Conservation (phyloP, 2,113 vertebrate genomes). For the Bubo scandiacus region DNA sequence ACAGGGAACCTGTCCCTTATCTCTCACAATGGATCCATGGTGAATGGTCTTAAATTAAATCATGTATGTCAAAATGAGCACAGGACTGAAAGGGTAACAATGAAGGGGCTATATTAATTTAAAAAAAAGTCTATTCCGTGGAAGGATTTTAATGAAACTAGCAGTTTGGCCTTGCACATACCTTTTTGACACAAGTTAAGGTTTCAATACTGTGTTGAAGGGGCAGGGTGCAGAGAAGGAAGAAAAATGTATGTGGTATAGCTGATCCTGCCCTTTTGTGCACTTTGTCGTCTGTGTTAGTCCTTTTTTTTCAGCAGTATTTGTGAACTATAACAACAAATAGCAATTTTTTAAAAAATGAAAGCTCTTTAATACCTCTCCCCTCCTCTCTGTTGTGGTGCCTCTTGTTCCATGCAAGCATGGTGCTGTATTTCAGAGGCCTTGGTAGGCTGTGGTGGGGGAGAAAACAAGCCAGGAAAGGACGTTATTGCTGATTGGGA, state of each 20-base stretch:
- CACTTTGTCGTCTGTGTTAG: not conserved
- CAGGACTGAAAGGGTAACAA: not conserved
- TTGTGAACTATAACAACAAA: not conserved
- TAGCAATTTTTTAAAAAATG: not conserved
- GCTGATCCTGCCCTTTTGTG: not conserved
- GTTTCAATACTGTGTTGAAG: not conserved
- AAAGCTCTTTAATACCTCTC: not conserved
- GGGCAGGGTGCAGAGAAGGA: not conserved
- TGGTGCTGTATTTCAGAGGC: not conserved
- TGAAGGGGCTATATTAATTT: not conserved
- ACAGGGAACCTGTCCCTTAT: not conserved
- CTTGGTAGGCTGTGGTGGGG: not conserved
- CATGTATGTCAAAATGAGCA: not conserved
- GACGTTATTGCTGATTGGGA: not conserved
- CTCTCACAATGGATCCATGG: not conserved
- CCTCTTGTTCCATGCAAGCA: not conserved
- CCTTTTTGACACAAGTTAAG: not conserved
- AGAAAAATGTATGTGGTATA: not conserved
- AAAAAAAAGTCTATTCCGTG: not conserved
- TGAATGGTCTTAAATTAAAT: not conserved
- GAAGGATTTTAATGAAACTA: not conserved
- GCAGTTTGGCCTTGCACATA: not conserved
- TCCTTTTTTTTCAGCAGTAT: not conserved
- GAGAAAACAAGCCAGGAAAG: not conserved
- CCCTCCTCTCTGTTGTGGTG: not conserved